These are phyloP conservation scores for Rhingia rostrata DNA, from an alignment of 2,888 invertebrate species.

Conservation along the genomic window DNA sequence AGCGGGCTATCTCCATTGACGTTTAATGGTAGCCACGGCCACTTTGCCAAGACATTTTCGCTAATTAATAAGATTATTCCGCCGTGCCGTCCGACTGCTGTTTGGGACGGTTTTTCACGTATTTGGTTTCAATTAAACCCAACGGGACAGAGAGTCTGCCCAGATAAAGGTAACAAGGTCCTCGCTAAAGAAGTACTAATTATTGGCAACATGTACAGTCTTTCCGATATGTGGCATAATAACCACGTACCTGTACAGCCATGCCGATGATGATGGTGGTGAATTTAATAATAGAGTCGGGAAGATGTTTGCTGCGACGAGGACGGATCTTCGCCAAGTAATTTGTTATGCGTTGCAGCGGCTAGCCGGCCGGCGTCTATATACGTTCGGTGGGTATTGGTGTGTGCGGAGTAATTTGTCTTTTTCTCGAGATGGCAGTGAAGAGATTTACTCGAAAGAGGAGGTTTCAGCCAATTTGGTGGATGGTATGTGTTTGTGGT, in stretches of 20 bases:
- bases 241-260: conserved; percentile 29
- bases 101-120: neutral
- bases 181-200: conserved; percentile 76
- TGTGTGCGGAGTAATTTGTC: conserved; percentile 61
- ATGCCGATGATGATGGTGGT: conserved; percentile 57
- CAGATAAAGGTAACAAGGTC: conserved; percentile 53
- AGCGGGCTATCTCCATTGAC: conserved; percentile 45
- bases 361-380: too few relatives aligned
- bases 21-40: conserved; percentile 46
- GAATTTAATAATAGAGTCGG: conserved; percentile 67
- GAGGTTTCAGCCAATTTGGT: conserved; percentile 53
- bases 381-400: conserved; percentile 27
- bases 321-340: conserved; percentile 41
- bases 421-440: conserved; percentile 53
- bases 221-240: conserved; percentile 40
- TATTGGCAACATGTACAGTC: conserved; percentile 75
- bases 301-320: conserved; percentile 19
- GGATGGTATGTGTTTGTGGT: conserved; percentile 20
- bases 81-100: neutral
- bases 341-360: conserved; percentile 61
- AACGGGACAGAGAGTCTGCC: neutral
- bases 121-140: conserved; percentile 52
- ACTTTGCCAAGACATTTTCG: conserved; percentile 43
- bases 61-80: conserved; percentile 50
- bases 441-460: conserved; percentile 64